phyloP scores from a whole-genome alignment of 1,140 invertebrate genomes.

The Eubasilissa regina region DNA sequence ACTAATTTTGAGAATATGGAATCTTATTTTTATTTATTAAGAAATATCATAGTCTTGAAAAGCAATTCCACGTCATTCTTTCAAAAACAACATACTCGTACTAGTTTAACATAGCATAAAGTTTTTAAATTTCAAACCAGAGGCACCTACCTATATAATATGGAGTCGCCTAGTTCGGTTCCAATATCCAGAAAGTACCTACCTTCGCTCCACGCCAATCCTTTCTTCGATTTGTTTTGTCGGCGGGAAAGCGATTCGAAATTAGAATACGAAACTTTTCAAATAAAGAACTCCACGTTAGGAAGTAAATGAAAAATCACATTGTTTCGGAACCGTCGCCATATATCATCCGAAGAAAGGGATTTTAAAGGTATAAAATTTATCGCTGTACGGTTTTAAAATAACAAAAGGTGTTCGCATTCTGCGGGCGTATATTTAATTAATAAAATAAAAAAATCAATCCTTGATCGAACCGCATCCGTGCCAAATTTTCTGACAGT shows the following conservation, averaged over 20 bases:
- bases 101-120: too few relatives aligned
- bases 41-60: too few relatives aligned
- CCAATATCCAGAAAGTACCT: slow-evolving; percentile 14
- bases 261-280: slow-evolving; percentile 50
- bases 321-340: slow-evolving; percentile 22
- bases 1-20: too few relatives aligned
- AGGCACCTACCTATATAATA: too few relatives aligned
- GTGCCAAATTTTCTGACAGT: slow-evolving; percentile 9
- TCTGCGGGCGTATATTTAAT: too few relatives aligned
- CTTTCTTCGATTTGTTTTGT: slow-evolving; percentile 30
- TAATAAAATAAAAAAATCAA: background rate
- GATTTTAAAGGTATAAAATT: slow-evolving; percentile 31
- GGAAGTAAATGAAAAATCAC: slow-evolving; percentile 10
- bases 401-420: background rate
- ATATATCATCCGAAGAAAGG: slow-evolving; percentile 31
- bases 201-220: background rate
- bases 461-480: background rate
- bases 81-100: too few relatives aligned
- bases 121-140: too few relatives aligned
- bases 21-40: too few relatives aligned
- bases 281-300: slow-evolving; percentile 39
- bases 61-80: too few relatives aligned
- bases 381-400: slow-evolving; percentile 16
- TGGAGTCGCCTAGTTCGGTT: too few relatives aligned
- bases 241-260: slow-evolving; percentile 34